Percentiles rank a stretch among this genome's conserved stretches.
Conservation (phyloP, 2,888 invertebrate species). For the Penaeus monodon region DNA sequence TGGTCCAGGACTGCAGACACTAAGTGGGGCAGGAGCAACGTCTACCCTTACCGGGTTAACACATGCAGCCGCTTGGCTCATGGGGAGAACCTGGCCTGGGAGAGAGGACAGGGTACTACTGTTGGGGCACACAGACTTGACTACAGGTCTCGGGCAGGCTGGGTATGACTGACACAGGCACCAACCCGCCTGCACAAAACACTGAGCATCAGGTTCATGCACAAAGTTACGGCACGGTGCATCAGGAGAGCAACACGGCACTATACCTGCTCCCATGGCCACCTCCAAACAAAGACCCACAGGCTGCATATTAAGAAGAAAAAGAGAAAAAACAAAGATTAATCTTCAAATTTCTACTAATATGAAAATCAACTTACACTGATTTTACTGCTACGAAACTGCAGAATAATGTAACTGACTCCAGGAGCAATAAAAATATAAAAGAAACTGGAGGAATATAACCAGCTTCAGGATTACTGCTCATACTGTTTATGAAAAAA, state of each 20-base stretch:
- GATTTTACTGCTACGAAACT: too few relatives aligned
- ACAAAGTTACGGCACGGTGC: conserved; percentile 60
- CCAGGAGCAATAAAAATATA: too few relatives aligned
- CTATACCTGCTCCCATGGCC: conserved; percentile 58
- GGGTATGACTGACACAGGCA: conserved; percentile 60
- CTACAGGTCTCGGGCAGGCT: conserved; percentile 55
- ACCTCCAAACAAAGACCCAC: conserved; percentile 62
- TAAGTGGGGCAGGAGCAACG: conserved; percentile 26
- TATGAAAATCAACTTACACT: too few relatives aligned
- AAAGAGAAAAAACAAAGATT: conserved; percentile 13
- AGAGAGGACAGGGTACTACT: conserved; percentile 40
- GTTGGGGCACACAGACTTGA: conserved; percentile 47
- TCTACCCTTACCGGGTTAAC: conserved; percentile 47
- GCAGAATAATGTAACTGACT: too few relatives aligned
- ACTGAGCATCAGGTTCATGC: conserved; percentile 59
- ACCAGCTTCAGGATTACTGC: too few relatives aligned
- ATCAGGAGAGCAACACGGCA: conserved; percentile 53
- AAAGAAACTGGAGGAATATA: too few relatives aligned
- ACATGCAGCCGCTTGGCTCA: conserved; percentile 47
- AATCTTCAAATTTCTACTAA: not conserved
- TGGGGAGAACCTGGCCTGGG: conserved; percentile 32
- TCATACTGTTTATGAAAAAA: too few relatives aligned
- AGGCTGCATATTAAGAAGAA: conserved; percentile 44
- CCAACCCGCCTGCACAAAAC: conserved; percentile 57
- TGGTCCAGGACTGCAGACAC: conserved; percentile 24